Evolutionary conservation across 2,113 vertebrate genomes (phyloP).

Genomic region (Gorilla gorilla): DNA sequence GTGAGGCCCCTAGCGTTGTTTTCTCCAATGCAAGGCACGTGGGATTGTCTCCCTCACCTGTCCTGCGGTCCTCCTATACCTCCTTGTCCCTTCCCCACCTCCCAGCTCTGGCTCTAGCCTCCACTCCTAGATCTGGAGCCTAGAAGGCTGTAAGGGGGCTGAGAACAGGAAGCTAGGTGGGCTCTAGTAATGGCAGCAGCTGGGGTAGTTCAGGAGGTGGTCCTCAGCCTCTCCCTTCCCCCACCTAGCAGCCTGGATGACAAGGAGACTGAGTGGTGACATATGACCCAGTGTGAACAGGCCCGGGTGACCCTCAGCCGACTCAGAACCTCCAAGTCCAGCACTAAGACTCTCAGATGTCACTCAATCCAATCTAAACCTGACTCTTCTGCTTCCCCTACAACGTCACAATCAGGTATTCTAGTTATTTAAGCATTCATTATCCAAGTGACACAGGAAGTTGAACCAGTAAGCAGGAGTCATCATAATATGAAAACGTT

Average conservation of each 20-base stretch:
- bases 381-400: background rate
- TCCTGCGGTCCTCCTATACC: background rate
- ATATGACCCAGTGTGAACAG: background rate
- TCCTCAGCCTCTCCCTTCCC: background rate
- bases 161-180: background rate
- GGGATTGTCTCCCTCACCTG: background rate
- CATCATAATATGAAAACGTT: background rate
- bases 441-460: background rate
- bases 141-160: background rate
- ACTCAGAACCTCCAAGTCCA: background rate
- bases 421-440: no score
- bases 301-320: background rate
- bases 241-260: background rate
- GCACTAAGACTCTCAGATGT: background rate
- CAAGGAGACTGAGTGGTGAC: background rate
- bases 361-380: background rate
- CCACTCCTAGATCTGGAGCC: background rate
- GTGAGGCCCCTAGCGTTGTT: background rate
- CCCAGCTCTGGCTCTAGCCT: background rate
- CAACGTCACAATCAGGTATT: background rate
- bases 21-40: background rate
- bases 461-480: background rate
- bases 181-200: background rate
- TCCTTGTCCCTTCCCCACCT: background rate
- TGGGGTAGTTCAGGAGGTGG: background rate